A percentile compares a stretch with the other conserved stretches of the same genome.
phyloP scores from a whole-genome alignment of 2,797 vertebrate species.

The Brotula barbata region DNA sequence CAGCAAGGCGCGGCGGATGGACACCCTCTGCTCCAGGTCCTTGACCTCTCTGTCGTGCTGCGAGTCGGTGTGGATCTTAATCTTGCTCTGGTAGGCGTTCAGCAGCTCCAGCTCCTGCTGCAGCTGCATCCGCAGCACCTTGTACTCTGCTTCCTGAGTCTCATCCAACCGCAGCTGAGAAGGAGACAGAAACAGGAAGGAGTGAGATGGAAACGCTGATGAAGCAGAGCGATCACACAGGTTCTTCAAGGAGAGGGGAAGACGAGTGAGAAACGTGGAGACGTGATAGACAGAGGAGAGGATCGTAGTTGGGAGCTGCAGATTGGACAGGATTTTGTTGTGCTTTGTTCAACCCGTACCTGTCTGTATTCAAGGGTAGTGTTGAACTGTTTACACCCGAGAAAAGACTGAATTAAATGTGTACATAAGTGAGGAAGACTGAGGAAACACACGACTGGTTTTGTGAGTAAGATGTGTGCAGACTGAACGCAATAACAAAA shows the following conservation, averaged over 20 bases:
- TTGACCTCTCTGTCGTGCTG: slow-evolving; percentile 90
- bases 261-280: slow-evolving; percentile 9
- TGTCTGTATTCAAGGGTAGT: background rate
- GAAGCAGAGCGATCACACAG: slow-evolving; percentile 3
- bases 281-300: slow-evolving; percentile 22
- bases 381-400: too few relatives aligned
- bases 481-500: background rate
- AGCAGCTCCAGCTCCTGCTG: slow-evolving; percentile 92
- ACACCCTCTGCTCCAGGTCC: slow-evolving; percentile 91
- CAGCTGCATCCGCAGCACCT: slow-evolving; percentile 90
- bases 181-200: slow-evolving; percentile 1
- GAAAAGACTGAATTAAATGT: background rate
- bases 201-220: slow-evolving; percentile 17
- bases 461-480: background rate
- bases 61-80: slow-evolving; percentile 92
- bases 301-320: slow-evolving; percentile 5
- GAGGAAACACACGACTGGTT: background rate
- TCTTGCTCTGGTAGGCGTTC: slow-evolving; percentile 95
- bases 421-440: background rate
- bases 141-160: slow-evolving; percentile 91
- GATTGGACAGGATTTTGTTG: background rate
- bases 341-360: slow-evolving; percentile 6
- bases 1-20: slow-evolving; percentile 88
- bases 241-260: slow-evolving; percentile 1
- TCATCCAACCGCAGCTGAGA: slow-evolving; percentile 88